These are phyloP conservation scores for Altica lythri DNA, from an alignment of 2,888 invertebrate species.

Conservation along the genomic window DNA sequence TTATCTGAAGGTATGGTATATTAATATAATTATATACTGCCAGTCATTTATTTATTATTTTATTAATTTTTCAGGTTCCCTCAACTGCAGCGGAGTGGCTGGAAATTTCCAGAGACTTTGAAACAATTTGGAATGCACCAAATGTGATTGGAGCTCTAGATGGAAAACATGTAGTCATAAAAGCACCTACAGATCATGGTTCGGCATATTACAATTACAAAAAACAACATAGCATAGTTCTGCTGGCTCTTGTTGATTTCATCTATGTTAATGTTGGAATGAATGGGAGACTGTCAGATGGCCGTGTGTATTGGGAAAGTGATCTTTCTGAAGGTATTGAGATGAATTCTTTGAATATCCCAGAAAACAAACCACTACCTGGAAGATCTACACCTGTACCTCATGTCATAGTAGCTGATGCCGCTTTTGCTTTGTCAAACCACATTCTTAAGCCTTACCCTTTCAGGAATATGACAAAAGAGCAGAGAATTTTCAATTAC, in stretches of 20 bases:
- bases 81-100: slow-evolving; percentile 29
- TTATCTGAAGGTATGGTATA: slow-evolving; percentile 18
- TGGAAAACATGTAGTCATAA: slow-evolving; percentile 45
- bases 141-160: slow-evolving; percentile 39
- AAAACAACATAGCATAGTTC: slow-evolving; percentile 40
- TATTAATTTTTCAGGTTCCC: slow-evolving; percentile 23
- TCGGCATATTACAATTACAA: too few species aligned
- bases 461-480: slow-evolving; percentile 21
- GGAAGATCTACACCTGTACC: slow-evolving; percentile 34
- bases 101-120: slow-evolving; percentile 29
- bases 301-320: slow-evolving; percentile 39
- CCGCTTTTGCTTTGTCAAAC: slow-evolving; percentile 41
- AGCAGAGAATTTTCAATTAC: slow-evolving; percentile 33
- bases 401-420: slow-evolving; percentile 44
- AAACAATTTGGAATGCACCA: slow-evolving; percentile 37
- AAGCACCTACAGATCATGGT: too few species aligned
- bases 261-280: slow-evolving; percentile 40
- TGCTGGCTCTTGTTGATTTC: slow-evolving; percentile 41
- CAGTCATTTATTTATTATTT: neutral
- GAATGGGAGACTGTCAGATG: slow-evolving; percentile 44
- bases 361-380: slow-evolving; percentile 36
- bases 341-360: slow-evolving; percentile 39
- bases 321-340: slow-evolving; percentile 33
- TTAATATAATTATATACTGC: neutral
- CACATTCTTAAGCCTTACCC: slow-evolving; percentile 44